Base-by-base conservation (phyloP, 1,140 invertebrate genomes). In the Venturia canescens region DNA sequence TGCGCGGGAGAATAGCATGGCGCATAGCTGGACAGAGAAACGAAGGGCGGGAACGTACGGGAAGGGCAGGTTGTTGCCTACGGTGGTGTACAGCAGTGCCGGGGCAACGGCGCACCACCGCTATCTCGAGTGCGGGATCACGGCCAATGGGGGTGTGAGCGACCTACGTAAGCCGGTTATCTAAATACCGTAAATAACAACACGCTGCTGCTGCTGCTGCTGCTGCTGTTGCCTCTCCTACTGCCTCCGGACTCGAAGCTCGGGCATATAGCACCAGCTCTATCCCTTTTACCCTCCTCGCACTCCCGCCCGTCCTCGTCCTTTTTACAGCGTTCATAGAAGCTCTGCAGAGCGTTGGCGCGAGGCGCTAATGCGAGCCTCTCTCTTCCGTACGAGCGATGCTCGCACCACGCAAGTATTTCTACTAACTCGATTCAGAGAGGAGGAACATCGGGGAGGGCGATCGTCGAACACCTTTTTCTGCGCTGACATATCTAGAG, bases 131-230 rank as follows among this genome's bases (percentile, higher is more conserved):
- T 77, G 76, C 85, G 88, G 87, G 90, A 91, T 91, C 90, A 87
- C 81, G 82, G 83, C 84, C 86, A 87, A 90, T 84, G 83, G 85
- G 87, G 86, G 87, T 86, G 88, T 86, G 87, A 88, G 87, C 82
- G 83, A 85, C 83, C 84, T 86, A 87, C 86, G 89, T 91, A 91
- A 91, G 89, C 89, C 89, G 88, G 89, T 91, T 91, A 90, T 90
- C 90, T 90, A 91, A 91, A 90, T 90, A 90, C 88, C 89, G 89
- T 91, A 91, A 91, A 90, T 90, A 90, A 91, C 89, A 90, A 90
- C 89, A 90, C 87, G 84, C 83, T 83, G 77, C 84, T 74, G 79
- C 76, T 78, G 80, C 71, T 81, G 74, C 76, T 63, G 75, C 79
- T 60, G 78, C 80, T 78, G 57, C 71, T 57, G 23, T 80, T 27